Evolutionary conservation across 2,113 vertebrate genomes (phyloP).

Genomic region (Mastomys natalensis): DNA sequence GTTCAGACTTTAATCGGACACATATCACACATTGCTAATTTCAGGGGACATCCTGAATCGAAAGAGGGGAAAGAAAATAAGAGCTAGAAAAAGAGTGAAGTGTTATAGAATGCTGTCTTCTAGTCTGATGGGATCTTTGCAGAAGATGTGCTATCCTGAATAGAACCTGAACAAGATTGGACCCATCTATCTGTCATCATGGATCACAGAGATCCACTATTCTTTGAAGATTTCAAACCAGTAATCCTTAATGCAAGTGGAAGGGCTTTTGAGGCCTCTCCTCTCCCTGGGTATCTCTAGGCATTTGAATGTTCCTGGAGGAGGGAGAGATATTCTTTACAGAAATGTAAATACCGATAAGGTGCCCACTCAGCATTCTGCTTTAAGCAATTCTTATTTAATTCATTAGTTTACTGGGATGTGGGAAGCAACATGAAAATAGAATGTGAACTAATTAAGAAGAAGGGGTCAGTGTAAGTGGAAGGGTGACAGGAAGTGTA

Average conservation of each 20-base stretch:
- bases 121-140: background rate
- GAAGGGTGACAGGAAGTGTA: background rate
- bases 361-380: background rate
- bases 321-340: no score
- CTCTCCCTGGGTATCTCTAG: no score
- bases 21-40: background rate
- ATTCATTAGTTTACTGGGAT: background rate
- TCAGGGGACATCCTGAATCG: background rate
- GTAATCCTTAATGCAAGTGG: background rate
- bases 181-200: no score
- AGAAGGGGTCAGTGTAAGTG: background rate
- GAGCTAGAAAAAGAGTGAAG: background rate
- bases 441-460: background rate
- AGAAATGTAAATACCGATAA: background rate
- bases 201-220: background rate
- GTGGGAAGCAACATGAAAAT: no score
- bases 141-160: background rate
- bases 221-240: background rate
- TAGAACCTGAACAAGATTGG: background rate
- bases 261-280: background rate
- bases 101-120: background rate
- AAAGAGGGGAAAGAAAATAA: background rate
- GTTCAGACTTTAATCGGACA: background rate
- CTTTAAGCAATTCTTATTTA: background rate
- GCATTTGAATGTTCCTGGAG: background rate